phyloP scores from a whole-genome alignment of 2,888 invertebrate species.

The Nezara viridula region DNA sequence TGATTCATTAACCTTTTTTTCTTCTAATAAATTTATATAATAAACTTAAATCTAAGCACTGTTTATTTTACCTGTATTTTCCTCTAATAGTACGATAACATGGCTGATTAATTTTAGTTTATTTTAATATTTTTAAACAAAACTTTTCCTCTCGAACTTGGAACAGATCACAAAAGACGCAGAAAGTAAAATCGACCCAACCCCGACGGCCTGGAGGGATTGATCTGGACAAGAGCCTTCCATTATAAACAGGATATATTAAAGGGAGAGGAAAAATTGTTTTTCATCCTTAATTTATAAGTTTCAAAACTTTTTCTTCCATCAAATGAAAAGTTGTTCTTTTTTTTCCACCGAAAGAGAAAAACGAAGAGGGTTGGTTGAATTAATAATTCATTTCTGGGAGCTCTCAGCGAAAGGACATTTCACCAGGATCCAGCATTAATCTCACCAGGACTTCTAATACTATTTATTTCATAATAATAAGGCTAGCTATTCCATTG shows the following conservation, averaged over 20 bases:
- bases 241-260: slow-evolving; percentile 22
- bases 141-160: background rate
- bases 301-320: background rate
- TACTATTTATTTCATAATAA: background rate
- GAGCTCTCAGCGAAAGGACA: background rate
- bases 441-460: background rate
- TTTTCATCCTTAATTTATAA: slow-evolving; percentile 26
- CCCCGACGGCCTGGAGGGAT: background rate
- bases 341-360: background rate
- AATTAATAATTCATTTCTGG: slow-evolving; percentile 4
- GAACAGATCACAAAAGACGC: background rate
- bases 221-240: background rate
- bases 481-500: background rate
- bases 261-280: background rate
- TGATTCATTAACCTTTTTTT: no score
- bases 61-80: no score
- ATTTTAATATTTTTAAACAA: background rate
- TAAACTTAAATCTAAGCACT: no score
- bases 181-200: background rate
- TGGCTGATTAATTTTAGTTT: no score
- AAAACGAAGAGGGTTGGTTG: slow-evolving; percentile 1
- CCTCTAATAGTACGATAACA: no score
- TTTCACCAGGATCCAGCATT: background rate
- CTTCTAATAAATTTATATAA: no score
- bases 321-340: background rate